phyloP scores from a whole-genome alignment of 2,888 invertebrate species.

The Hoplodrina ambigua region DNA sequence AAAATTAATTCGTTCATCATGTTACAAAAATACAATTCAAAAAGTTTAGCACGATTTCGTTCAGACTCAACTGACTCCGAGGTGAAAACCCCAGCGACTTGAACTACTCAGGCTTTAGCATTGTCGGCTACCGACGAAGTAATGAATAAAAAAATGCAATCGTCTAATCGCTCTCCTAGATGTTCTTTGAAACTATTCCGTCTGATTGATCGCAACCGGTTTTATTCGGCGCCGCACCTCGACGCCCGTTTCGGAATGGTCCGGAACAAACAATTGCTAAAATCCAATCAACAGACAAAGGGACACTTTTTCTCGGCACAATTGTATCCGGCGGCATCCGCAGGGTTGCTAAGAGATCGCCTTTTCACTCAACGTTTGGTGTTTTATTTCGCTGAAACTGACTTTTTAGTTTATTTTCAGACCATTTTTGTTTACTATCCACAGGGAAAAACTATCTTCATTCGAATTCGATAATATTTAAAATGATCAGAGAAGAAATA shows the following conservation, averaged over 20 bases:
- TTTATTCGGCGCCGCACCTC: slow-evolving; percentile 55
- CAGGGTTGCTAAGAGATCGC: slow-evolving; percentile 47
- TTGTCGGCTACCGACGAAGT: too few species aligned
- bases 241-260: slow-evolving; percentile 23
- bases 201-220: slow-evolving; percentile 52
- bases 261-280: slow-evolving; percentile 64
- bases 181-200: slow-evolving; percentile 34
- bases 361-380: slow-evolving; percentile 7
- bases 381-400: slow-evolving; percentile 18
- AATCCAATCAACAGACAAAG: slow-evolving; percentile 67
- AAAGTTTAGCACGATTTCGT: too few species aligned
- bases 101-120: too few species aligned
- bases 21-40: too few species aligned
- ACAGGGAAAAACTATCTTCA: background rate
- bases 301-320: slow-evolving; percentile 61
- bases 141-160: background rate
- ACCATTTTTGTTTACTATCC: background rate
- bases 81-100: too few species aligned
- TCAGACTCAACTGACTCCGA: too few species aligned
- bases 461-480: background rate
- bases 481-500: background rate
- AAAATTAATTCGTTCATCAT: too few species aligned
- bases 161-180: slow-evolving; percentile 12
- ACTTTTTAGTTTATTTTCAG: slow-evolving; percentile 9
- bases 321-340: slow-evolving; percentile 43